These are phyloP conservation scores for Habroteleia sp. DNA, from an alignment of 2,888 invertebrate genomes.

Conservation along the genomic window DNA sequence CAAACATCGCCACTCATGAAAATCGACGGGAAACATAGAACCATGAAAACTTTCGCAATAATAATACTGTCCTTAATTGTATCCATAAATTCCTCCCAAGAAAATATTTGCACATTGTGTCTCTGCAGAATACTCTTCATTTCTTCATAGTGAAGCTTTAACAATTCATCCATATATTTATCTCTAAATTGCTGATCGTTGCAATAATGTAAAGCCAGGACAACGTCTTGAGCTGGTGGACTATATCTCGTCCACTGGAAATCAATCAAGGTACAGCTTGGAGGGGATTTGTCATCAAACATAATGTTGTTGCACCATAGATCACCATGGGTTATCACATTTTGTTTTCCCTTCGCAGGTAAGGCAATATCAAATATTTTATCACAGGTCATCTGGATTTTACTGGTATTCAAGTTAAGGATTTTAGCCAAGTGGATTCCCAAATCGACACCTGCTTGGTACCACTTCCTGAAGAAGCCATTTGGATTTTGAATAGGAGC, in stretches of 20 bases:
- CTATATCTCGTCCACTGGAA: conserved; percentile 85
- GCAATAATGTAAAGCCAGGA: conserved; percentile 58
- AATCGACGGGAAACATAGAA: conserved; percentile 72
- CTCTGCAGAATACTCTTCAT: conserved; percentile 44
- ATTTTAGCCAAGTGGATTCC: conserved; percentile 68
- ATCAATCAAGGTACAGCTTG: conserved; percentile 86
- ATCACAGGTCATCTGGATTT: conserved; percentile 38
- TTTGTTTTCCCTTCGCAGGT: conserved; percentile 63
- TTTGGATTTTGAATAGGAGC: conserved; percentile 55
- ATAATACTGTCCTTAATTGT: conserved; percentile 75
- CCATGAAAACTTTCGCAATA: conserved; percentile 70
- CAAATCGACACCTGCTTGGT: conserved; percentile 43
- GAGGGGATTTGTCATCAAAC: conserved; percentile 82
- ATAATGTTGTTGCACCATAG: conserved; percentile 86
- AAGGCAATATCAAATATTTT: conserved; percentile 31
- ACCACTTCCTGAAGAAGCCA: conserved; percentile 45
- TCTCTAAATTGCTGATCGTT: conserved; percentile 37
- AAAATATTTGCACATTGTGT: conserved; percentile 18
- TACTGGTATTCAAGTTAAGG: conserved; percentile 26
- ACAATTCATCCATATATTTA: conserved; percentile 39
- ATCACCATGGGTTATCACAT: conserved; percentile 84
- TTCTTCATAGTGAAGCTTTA: conserved; percentile 47
- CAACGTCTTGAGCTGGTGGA: conserved; percentile 62
- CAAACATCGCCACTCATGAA: conserved; percentile 69
- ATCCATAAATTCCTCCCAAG: conserved; percentile 69